Percentiles rank a stretch among this genome's conserved stretches.
phyloP scores from a whole-genome alignment of 1,140 invertebrate species.

The Hyphantria cunea region DNA sequence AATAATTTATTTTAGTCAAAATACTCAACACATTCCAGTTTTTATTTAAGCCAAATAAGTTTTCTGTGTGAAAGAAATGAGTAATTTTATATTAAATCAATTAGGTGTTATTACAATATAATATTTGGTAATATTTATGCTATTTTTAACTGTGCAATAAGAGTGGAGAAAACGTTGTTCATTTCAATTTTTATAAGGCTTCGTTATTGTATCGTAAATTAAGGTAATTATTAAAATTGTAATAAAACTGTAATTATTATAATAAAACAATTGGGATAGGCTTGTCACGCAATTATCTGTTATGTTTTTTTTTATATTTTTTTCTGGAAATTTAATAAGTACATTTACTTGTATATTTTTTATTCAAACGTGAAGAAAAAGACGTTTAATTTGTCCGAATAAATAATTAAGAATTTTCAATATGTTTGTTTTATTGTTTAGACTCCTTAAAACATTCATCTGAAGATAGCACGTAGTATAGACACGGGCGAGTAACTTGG shows the following conservation, averaged over 20 bases:
- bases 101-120: constrained; percentile 57
- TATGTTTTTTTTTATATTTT: constrained; percentile 59
- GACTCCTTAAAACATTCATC: too few species aligned
- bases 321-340: constrained; percentile 38
- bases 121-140: constrained; percentile 66
- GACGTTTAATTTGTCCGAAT: constrained; percentile 72
- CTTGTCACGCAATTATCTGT: constrained; percentile 70
- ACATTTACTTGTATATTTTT: constrained; percentile 44
- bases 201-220: constrained; percentile 70
- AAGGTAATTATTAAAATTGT: constrained; percentile 71
- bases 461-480: too few species aligned
- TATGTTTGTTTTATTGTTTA: constrained; percentile 50
- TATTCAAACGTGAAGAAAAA: constrained; percentile 57
- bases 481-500: too few species aligned
- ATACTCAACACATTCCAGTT: constrained; percentile 56
- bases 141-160: constrained; percentile 74
- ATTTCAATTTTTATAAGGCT: constrained; percentile 63
- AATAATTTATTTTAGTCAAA: constrained; percentile 31
- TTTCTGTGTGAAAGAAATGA: constrained; percentile 39
- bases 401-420: constrained; percentile 76
- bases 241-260: constrained; percentile 75
- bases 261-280: constrained; percentile 62
- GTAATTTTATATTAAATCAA: constrained; percentile 53
- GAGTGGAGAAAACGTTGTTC: constrained; percentile 53
- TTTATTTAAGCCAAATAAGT: constrained; percentile 47